phyloP scores from a whole-genome alignment of 2,797 vertebrate genomes.

The Sus cebifrons region DNA sequence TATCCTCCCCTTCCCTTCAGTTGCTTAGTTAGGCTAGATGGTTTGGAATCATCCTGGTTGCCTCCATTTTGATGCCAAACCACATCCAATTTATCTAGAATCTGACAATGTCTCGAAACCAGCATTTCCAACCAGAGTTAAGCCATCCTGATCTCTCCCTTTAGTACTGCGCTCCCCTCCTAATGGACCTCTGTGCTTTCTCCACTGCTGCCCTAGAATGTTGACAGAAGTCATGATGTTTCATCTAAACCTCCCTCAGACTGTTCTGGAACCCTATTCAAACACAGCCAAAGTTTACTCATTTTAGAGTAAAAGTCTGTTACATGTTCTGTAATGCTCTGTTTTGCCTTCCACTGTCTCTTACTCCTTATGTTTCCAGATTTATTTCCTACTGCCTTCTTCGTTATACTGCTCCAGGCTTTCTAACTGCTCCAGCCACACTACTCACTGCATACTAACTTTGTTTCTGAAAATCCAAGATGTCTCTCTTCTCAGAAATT shows the following conservation, averaged over 20 bases:
- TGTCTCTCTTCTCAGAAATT: not conserved
- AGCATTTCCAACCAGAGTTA: not conserved
- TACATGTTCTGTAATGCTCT: not conserved
- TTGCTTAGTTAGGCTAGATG: not conserved
- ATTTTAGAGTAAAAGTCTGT: not conserved
- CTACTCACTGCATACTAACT: too few relatives aligned
- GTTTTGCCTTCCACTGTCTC: not conserved
- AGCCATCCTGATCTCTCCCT: accelerated
- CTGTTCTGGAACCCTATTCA: not conserved
- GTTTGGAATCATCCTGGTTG: not conserved
- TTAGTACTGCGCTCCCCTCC: not conserved
- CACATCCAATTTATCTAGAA: not conserved
- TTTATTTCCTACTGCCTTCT: not conserved
- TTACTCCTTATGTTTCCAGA: not conserved
- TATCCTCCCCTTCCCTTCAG: not conserved
- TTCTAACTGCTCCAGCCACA: not conserved
- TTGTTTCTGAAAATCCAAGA: not conserved
- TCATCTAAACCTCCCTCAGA: not conserved
- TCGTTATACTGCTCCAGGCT: not conserved
- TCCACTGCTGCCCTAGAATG: not conserved
- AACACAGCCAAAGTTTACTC: not conserved
- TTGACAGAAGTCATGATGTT: not conserved
- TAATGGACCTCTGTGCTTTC: not conserved
- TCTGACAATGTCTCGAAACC: not conserved
- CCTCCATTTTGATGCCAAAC: not conserved